Evolutionary conservation across 2,797 vertebrate genomes (phyloP).

Genomic region (Danio jaintianensis): DNA sequence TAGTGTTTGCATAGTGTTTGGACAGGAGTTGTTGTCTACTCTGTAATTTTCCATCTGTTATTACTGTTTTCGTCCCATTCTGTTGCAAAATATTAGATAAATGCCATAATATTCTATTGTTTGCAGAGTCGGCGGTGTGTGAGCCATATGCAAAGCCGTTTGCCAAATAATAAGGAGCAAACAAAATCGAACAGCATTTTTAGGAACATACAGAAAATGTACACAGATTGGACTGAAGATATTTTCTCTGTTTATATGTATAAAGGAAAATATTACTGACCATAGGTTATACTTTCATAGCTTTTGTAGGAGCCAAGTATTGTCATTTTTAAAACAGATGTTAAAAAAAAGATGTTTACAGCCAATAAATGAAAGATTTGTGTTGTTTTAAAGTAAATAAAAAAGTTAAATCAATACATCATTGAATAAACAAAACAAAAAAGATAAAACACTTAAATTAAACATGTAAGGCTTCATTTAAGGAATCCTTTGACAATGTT

Average conservation of each 20-base stretch:
- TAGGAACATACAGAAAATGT: background rate
- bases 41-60: slow-evolving; percentile 29
- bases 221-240: background rate
- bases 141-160: slow-evolving; percentile 26
- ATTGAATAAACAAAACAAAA: background rate
- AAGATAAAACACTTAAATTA: too few species aligned
- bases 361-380: too few species aligned
- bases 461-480: too few species aligned
- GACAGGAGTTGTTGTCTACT: slow-evolving; percentile 30
- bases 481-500: too few species aligned
- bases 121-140: slow-evolving; percentile 6
- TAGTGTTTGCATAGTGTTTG: slow-evolving; percentile 37
- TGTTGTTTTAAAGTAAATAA: background rate
- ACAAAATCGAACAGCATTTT: background rate
- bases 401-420: background rate
- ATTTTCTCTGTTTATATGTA: background rate
- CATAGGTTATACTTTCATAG: background rate
- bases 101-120: slow-evolving; percentile 52
- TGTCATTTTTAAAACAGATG: slow-evolving; percentile 5
- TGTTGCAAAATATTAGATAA: slow-evolving; percentile 9
- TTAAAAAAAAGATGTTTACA: background rate
- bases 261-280: background rate
- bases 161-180: slow-evolving; percentile 11
- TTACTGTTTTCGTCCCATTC: slow-evolving; percentile 12
- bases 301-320: background rate